Evolutionary conservation across 2,888 invertebrate genomes (phyloP).

Genomic region (Zeuzera pyrina): DNA sequence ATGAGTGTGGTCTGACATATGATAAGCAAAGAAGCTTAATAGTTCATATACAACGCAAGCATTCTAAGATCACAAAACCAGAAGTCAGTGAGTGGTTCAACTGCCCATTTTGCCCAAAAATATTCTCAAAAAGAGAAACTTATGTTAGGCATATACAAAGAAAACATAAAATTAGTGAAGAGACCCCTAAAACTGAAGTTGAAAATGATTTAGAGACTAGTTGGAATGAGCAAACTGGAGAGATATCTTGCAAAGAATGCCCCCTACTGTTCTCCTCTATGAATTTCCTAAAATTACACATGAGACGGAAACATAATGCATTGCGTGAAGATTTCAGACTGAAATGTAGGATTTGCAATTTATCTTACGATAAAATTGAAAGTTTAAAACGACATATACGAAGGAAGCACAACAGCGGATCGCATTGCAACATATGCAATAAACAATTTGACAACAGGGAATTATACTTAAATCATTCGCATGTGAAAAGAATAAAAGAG

Average conservation of each 20-base stretch:
- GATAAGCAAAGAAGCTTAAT: constrained; percentile 55
- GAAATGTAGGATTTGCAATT: constrained; percentile 54
- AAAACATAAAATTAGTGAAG: constrained; percentile 44
- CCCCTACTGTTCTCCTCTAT: constrained; percentile 51
- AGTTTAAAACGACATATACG: constrained; percentile 56
- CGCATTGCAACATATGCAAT: constrained; percentile 49
- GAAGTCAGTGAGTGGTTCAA: constrained; percentile 40
- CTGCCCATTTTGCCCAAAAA: constrained; percentile 55
- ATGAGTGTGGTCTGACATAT: constrained; percentile 53
- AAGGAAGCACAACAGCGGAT: constrained; percentile 51
- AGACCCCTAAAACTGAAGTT: constrained; percentile 18
- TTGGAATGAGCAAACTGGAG: constrained; percentile 43
- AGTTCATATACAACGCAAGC: constrained; percentile 53
- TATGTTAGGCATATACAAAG: constrained; percentile 57
- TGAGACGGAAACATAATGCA: constrained; percentile 59
- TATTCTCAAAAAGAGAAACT: constrained; percentile 52
- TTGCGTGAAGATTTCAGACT: constrained; percentile 47
- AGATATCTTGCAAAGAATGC: constrained; percentile 50
- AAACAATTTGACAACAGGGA: constrained; percentile 50
- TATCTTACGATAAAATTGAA: constrained; percentile 62
- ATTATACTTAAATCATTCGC: constrained; percentile 46
- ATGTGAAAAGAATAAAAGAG: constrained; percentile 44
- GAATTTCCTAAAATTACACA: constrained; percentile 52
- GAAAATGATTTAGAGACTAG: constrained; percentile 24
- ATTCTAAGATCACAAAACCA: constrained; percentile 30